A percentile compares a stretch with the other conserved stretches of the same genome.
phyloP scores from a whole-genome alignment of 2,888 invertebrate genomes.

The Cryptophagus acutangulus region DNA sequence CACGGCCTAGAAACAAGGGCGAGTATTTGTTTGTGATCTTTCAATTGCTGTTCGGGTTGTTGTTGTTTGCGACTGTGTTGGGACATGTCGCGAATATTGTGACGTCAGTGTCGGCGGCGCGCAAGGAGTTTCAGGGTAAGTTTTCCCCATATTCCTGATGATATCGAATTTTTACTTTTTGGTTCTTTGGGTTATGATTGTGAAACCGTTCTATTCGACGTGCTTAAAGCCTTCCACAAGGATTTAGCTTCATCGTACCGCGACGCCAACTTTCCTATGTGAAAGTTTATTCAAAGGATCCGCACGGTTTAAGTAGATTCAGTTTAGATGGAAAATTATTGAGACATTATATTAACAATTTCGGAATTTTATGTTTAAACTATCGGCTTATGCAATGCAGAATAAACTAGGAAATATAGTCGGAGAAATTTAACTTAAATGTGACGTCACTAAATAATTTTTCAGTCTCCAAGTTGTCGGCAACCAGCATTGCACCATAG shows the following conservation, averaged over 20 bases:
- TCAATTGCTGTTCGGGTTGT: slow-evolving; percentile 88
- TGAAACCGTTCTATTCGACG: slow-evolving; percentile 4
- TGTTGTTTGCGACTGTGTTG: slow-evolving; percentile 92
- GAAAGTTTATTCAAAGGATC: too few species aligned
- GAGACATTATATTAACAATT: too few species aligned
- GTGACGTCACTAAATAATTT: too few species aligned
- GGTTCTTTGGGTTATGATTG: background rate
- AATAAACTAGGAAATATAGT: too few species aligned
- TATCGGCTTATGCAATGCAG: too few species aligned
- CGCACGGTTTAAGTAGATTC: too few species aligned
- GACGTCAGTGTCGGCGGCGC: slow-evolving; percentile 92
- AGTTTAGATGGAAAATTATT: too few species aligned
- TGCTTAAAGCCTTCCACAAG: slow-evolving; percentile 28
- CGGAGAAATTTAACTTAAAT: too few species aligned
- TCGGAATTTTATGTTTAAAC: too few species aligned
- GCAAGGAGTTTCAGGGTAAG: slow-evolving; percentile 98
- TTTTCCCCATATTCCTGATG: slow-evolving; percentile 24
- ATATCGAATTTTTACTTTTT: slow-evolving; percentile 8
- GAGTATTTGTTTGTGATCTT: slow-evolving; percentile 94
- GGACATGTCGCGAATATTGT: slow-evolving; percentile 98
- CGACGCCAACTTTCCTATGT: slow-evolving; percentile 13
- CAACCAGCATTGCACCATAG: too few species aligned
- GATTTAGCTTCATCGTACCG: slow-evolving; percentile 13
- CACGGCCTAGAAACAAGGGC: slow-evolving; percentile 85
- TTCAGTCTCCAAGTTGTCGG: too few species aligned